Percentiles rank a stretch among this genome's conserved stretches.
phyloP scores from a whole-genome alignment of 1,140 invertebrate genomes.

The Heliconius eleuchia region DNA sequence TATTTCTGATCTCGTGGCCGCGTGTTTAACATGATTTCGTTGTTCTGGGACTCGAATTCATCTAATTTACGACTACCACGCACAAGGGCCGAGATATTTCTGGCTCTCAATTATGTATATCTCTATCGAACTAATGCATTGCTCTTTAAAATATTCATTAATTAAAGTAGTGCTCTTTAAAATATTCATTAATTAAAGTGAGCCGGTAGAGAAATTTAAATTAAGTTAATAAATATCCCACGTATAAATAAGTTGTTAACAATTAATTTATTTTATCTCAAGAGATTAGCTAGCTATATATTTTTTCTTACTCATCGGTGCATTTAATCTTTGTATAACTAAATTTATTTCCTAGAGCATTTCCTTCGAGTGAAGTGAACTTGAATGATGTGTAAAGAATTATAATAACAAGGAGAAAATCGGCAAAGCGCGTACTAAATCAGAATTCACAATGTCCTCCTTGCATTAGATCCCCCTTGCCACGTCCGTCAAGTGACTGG shows the following conservation, averaged over 20 bases:
- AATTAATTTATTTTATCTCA: conserved; percentile 4
- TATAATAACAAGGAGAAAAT: conserved; percentile 14
- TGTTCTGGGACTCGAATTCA: conserved; percentile 46
- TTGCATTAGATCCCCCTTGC: conserved; percentile 55
- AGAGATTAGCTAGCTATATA: not conserved
- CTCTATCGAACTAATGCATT: conserved; percentile 44
- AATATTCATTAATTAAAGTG: conserved; percentile 57
- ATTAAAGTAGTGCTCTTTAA: conserved; percentile 55
- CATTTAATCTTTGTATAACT: not conserved
- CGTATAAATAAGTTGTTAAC: not conserved
- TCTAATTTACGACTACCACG: conserved; percentile 52
- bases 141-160: conserved; percentile 51
- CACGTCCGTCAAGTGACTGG: conserved; percentile 56
- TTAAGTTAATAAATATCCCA: not conserved
- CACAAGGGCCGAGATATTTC: conserved; percentile 59
- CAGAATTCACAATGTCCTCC: conserved; percentile 52
- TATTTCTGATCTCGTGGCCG: conserved; percentile 54
- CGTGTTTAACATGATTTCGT: conserved; percentile 61
- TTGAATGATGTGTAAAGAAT: not conserved
- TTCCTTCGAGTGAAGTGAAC: not conserved
- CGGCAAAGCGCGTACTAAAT: conserved; percentile 56
- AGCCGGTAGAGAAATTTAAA: conserved; percentile 26
- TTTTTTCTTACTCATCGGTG: not conserved
- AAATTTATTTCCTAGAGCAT: not conserved
- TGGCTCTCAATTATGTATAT: conserved; percentile 50